Base-by-base conservation (phyloP, 2,113 vertebrate genomes). In the Tetrax tetrax region DNA sequence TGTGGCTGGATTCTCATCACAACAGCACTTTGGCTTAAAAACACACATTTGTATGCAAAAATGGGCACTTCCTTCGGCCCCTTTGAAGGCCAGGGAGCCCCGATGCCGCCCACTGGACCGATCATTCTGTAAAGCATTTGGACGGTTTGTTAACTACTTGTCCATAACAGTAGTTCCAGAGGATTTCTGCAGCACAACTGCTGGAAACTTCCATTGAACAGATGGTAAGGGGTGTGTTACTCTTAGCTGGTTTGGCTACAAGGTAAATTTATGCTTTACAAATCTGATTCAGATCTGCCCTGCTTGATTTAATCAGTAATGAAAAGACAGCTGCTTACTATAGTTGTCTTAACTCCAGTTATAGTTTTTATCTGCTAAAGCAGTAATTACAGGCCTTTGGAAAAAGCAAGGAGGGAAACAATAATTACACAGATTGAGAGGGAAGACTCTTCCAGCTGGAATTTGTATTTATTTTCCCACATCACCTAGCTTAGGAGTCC, bases 181-280 rank as follows among this genome's bases (percentile, higher is more conserved):
- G 74, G 93, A 96, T 89, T 74, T 72, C 63, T 90, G 63, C 43
- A 96, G 71, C 64, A 89, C 19, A 51, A 91, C 18, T 86, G 79
- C 83, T 74, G 90, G 38, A 93, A 93, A 82, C 6, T 84, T 83
- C 77, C 27, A 96, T 24, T 37, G 88, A 96, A 69, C 87, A 97
- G 94, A 94, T 97, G 96, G 92, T 81, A 76, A 70, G 65, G 90
- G 59, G 63, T 93, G 81, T 96, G 92, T 96, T 97, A 92, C 71
- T 97, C 68, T 33, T 83, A 95, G 95, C 38, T 94, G 70, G 83
- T 95, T 97, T 97, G 95, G 92, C 94, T 92, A 94, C 33, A 61
- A 93, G 91, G 65, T 96, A 98, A 97, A 97, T 95, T 96, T 95
- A 93, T 78, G 93, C 95, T 97, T 97, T 96, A 92, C 84, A 96